Base-by-base conservation (phyloP, 2,113 vertebrate species). In the Todiramphus saurophagus region DNA sequence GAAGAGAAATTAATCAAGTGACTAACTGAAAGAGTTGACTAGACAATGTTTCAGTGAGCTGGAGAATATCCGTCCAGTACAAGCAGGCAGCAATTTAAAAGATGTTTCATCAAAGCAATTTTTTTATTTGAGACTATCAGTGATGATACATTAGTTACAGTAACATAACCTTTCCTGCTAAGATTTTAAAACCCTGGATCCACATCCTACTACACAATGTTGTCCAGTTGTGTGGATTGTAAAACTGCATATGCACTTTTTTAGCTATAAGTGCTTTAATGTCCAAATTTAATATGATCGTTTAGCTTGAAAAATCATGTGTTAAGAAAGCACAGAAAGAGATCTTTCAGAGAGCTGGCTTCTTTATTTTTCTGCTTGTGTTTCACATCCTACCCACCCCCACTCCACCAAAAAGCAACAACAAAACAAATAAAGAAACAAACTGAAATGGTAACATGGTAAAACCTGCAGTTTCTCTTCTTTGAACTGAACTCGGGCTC, bases 401-500 rank as follows among this genome's bases (percentile, higher is more conserved):
- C 43, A 43, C 43, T 43, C 43, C 43, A 43, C 43, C 43, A 46
- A 46, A 46, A 46, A 46, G 4, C 48, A 50, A 13, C 48, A 50
- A 13, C 21, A 50, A 50, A 23, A 48, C 48, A 48, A 89, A 74
- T 41, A 31, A 24, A 59, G 73, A 89, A 60, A 88, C 75, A 83
- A 73, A 46, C 83, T 59, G 30, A 23, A 51, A 82, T 89, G 23
- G 39, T 68, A 66, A 66, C 33, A 75, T 24, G 3, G 14, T 56
- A 56, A 94, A 89, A 93, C 50, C 51, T 90, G 69, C 76, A 89
- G 12, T 70, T 93, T 92, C 41, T 39, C n/a, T 93, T 93, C 41
- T 94, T 93, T 60, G 43, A 89, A 69, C 5, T 51, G 33, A 72
- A 58, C 50, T 60, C 5, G 14, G 41, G 8, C 13, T 73, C 96